A percentile compares a stretch with the other conserved stretches of the same genome.
Conservation (phyloP, 2,113 vertebrate genomes). For the Seriola aureovittata region DNA sequence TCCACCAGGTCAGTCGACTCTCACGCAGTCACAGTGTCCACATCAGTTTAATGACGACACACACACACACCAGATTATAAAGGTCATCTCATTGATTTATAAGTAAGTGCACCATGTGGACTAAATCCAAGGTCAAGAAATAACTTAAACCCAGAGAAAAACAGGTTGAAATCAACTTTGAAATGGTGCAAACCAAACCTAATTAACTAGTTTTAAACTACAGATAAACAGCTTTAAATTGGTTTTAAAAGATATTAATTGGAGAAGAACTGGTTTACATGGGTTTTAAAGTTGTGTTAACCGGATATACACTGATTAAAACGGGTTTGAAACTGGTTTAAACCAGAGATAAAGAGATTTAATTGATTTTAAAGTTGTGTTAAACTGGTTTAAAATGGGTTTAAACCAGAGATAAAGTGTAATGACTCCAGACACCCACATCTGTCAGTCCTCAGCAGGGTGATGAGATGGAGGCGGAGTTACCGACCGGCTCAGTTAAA, state of each 20-base stretch:
- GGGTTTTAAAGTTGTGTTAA: background rate
- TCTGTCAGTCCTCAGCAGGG: constrained; percentile 55
- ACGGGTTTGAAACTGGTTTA: background rate
- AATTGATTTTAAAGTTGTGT: no score
- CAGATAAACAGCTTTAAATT: background rate
- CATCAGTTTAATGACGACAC: no score
- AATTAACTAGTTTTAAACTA: background rate
- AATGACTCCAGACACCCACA: background rate
- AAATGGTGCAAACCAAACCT: background rate
- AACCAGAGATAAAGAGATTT: no score
- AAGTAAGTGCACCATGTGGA: no score
- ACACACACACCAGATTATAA: no score
- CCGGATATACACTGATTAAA: background rate
- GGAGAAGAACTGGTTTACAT: background rate
- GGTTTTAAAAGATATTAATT: background rate
- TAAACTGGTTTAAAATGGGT: background rate
- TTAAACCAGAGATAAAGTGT: background rate
- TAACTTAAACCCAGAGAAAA: no score
- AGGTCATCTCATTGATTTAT: no score
- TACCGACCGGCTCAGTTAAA: background rate
- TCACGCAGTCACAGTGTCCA: background rate
- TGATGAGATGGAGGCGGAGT: constrained; percentile 32
- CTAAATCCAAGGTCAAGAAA: no score
- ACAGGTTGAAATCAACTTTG: background rate
- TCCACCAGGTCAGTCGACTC: constrained; percentile 63